Conservation (phyloP, 2,113 vertebrate species). For the Pelecanus crispus region DNA sequence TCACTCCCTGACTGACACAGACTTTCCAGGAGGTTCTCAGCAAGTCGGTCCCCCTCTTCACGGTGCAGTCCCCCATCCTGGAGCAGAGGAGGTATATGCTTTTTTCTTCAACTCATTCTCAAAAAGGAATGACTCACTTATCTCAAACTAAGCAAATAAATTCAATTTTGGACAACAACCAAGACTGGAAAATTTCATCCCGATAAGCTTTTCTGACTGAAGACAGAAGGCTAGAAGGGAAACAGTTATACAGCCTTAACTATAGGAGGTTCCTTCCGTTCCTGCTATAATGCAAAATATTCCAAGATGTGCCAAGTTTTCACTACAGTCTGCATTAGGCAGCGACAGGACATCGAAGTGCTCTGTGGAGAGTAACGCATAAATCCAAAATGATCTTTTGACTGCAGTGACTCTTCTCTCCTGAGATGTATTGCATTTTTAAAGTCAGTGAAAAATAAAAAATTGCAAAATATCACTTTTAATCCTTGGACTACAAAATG, state of each 20-base stretch:
- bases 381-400: not conserved
- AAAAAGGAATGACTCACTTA: not conserved
- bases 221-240: slow-evolving; percentile 22
- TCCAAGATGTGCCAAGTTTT: slow-evolving; percentile 24
- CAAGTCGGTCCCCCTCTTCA: not conserved
- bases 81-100: not conserved
- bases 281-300: slow-evolving; percentile 18
- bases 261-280: slow-evolving; percentile 11
- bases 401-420: slow-evolving; percentile 27
- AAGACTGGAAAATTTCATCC: slow-evolving; percentile 29
- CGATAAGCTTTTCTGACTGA: slow-evolving; percentile 7
- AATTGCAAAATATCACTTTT: slow-evolving; percentile 33
- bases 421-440: slow-evolving; percentile 9
- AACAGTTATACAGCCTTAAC: not conserved
- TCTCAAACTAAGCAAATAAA: slow-evolving; percentile 21
- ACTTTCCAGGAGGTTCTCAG: not conserved
- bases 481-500: not conserved
- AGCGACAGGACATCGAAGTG: not conserved
- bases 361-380: not conserved
- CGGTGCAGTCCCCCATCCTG: fast-evolving
- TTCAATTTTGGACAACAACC: slow-evolving; percentile 11
- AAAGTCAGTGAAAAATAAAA: slow-evolving; percentile 13
- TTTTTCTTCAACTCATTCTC: not conserved
- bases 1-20: not conserved
- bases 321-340: not conserved